Evolutionary conservation across 2,888 invertebrate genomes (phyloP), one percentile per base, ranked within the genome.

Genomic region (Alcis repandata): DNA sequence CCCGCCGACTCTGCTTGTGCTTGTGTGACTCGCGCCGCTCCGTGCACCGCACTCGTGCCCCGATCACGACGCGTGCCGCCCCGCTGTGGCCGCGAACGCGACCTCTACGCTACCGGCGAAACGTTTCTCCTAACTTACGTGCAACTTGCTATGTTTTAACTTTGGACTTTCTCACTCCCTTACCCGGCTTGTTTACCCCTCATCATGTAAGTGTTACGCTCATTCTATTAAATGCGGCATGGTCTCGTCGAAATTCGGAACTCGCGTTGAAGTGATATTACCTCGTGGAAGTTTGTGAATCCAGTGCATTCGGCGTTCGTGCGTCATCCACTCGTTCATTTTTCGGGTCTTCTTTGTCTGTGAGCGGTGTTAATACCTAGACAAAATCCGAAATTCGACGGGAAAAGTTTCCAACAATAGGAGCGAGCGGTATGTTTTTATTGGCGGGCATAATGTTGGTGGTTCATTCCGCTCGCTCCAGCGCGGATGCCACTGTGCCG

Each of bases 61-160:
- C 89, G 91, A 92, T 79, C 92, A 91, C 93, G 93, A 93, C 93
- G 91, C 92, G 92, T 87, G 92, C 91, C 91, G 87, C 90, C 89
- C 89, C 86, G 79, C 94, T 91, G 93, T 94, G 94, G 94, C 93
- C 94, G 94, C 94, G 91, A 94, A 94, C 94, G 94, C 94, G 94
- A 94, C 92, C 90, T 94, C 93, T 94, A 87, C 89, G 90, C 92
- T 94, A 94, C 94, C 93, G 94, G 92, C 94, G 88, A 92, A 87
- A 79, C 88, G 87, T 91, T 91, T 87, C 87, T 88, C 86, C 86
- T 87, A 88, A 91, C 90, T 92, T 91, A 87, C 85, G 90, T 91
- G 90, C 89, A 89, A 90, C 88, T 91, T 87, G 86, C 88, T 90
- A 89, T 92, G 89, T 91, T 90, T 88, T 92, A 91, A 91, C 86